phyloP scores from a whole-genome alignment of 2,888 invertebrate species.

The Osmoderma eremita region DNA sequence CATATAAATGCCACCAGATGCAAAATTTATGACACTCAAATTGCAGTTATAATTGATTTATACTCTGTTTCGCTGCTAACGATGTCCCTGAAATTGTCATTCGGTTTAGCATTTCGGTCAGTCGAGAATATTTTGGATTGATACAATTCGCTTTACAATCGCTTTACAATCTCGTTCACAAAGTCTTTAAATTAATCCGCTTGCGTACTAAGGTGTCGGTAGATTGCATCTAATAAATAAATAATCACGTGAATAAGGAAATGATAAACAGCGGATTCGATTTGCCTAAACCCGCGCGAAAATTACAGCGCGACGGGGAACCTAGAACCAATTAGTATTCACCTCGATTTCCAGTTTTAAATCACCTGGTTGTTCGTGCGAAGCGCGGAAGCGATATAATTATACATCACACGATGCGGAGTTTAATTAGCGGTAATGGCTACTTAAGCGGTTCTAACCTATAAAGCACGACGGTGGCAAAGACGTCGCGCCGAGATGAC shows the following conservation, averaged over 20 bases:
- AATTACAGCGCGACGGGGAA: constrained; percentile 6
- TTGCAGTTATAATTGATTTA: too few relatives aligned
- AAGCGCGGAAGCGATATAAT: constrained; percentile 27
- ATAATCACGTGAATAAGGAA: not conserved
- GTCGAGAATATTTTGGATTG: too few relatives aligned
- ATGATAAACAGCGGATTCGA: not conserved
- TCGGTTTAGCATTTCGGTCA: too few relatives aligned
- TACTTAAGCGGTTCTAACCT: constrained; percentile 34
- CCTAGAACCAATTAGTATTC: constrained; percentile 32
- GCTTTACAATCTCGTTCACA: too few relatives aligned
- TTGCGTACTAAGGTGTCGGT: too few relatives aligned
- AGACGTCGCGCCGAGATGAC: not conserved
- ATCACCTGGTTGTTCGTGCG: constrained; percentile 29
- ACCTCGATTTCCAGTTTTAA: constrained; percentile 34
- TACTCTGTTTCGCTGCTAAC: too few relatives aligned
- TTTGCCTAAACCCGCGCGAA: not conserved
- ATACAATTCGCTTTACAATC: too few relatives aligned
- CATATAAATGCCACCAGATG: constrained; percentile 1
- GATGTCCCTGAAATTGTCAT: too few relatives aligned
- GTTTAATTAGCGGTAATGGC: constrained; percentile 33
- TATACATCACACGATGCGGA: constrained; percentile 26
- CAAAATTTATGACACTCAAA: not conserved
- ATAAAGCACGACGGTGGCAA: constrained; percentile 16
- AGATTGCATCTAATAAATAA: not conserved
- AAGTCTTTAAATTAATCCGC: too few relatives aligned